phyloP scores from a whole-genome alignment of 1,140 invertebrate species.

The Nasonia longicornis region DNA sequence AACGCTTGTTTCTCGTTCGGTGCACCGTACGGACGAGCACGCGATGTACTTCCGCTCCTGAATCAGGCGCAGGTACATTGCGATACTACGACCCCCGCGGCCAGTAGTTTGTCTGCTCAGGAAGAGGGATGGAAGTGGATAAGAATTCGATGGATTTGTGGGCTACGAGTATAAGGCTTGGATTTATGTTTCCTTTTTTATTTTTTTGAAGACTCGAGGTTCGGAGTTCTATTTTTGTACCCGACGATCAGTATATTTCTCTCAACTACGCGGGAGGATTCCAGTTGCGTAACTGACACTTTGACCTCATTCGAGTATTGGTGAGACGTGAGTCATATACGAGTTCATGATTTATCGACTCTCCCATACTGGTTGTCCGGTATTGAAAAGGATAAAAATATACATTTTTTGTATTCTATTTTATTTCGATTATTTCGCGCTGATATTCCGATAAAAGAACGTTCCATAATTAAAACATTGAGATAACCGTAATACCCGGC shows the following conservation, averaged over 20 bases:
- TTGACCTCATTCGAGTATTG: neutral
- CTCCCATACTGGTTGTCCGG: neutral
- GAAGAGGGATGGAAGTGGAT: neutral
- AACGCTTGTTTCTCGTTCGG: conserved; percentile 24
- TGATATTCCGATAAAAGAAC: too few species aligned
- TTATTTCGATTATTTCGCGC: too few species aligned
- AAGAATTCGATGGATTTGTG: neutral
- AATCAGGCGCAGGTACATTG: neutral
- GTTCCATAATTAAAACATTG: neutral
- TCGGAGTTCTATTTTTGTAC: neutral
- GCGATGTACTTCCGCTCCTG: conserved; percentile 1
- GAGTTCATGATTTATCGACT: neutral
- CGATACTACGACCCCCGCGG: neutral
- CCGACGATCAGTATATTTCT: neutral
- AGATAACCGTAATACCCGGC: neutral
- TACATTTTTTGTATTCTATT: too few species aligned
- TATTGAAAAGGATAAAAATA: neutral
- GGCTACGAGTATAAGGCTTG: neutral
- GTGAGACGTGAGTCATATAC: neutral
- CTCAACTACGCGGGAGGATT: neutral
- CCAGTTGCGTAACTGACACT: neutral
- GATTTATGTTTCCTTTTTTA: neutral
- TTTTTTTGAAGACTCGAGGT: too few species aligned
- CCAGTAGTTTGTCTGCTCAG: neutral
- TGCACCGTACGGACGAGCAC: neutral